Base-by-base conservation (phyloP, 2,113 vertebrate species). In the Setophaga kirtlandii region DNA sequence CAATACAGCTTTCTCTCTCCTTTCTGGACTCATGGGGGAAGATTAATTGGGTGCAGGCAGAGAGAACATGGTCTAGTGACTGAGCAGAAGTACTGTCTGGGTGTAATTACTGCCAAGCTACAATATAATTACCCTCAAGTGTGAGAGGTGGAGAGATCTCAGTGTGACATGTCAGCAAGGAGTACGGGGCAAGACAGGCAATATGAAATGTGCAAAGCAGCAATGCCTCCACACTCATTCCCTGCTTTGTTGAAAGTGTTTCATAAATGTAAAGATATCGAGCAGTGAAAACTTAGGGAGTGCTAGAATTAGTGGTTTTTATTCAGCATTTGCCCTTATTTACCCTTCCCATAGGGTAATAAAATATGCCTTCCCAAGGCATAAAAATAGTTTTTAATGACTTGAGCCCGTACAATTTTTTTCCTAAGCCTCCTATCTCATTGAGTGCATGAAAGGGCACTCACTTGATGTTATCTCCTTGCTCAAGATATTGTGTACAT, bases 41-140 rank as follows among this genome's bases (percentile, higher is more conserved):
- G 49, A 58, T 87, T 93, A 97, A 93, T 73, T 90, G 49, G 37
- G 63, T 76, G 44, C 58, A 92, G 90, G 28, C 39, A 75, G 44
- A 63, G 56, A 78, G 69, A 93, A 68, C 24, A 71, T 5, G 7
- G n/a, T 49, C 46, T 64, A 79, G 78, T 50, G 75, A 87, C 52
- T 47, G 44, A 95, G 58, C 53, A 79, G 76, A 74, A 91, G 6
- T 44, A 37, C 14, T 24, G 28, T 83, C 59, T 64, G 44, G 35
- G 12, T 74, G 53, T 93, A 93, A 91, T 93, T 83, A 83, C 55
- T 30, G 63, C 46, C 60, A 90, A 69, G 70, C 63, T 93, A 42
- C 62, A 65, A 17, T 27, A 56, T 50, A 67, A 74, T 59, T 58
- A 58, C 23, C 49, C 76, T 47, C 14, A 96, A 79, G 30, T 47